These are phyloP conservation scores for Tamandua tetradactyla DNA, from an alignment of 2,797 vertebrate genomes.

Conservation along the genomic window DNA sequence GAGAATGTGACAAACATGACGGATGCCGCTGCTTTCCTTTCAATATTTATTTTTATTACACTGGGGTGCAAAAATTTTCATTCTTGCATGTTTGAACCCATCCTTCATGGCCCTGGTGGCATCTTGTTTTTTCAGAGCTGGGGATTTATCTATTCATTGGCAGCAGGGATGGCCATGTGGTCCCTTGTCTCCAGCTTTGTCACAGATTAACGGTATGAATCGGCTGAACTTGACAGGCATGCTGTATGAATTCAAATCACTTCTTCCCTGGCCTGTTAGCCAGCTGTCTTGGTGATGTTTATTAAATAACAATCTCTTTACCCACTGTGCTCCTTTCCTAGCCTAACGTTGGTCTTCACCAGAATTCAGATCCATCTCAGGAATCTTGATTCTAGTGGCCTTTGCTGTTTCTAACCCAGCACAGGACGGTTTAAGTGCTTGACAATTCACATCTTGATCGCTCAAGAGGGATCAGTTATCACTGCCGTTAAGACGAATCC, in stretches of 20 bases:
- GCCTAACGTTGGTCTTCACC: background rate
- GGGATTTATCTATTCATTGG: conserved; percentile 65
- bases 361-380: background rate
- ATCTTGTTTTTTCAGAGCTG: conserved; percentile 49
- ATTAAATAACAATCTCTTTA: conserved; percentile 53
- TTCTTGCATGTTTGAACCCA: conserved; percentile 57
- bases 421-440: background rate
- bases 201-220: conserved; percentile 52
- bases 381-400: background rate
- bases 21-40: background rate
- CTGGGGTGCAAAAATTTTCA: conserved; percentile 44
- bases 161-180: background rate
- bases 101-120: conserved; percentile 59
- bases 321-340: background rate
- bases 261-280: background rate
- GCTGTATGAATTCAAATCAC: conserved; percentile 61
- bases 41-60: conserved; percentile 73
- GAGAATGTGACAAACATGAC: background rate
- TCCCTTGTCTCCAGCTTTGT: conserved; percentile 59
- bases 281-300: background rate
- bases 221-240: background rate
- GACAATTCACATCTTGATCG: background rate
- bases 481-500: conserved; percentile 29
- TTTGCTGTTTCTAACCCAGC: background rate
- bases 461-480: background rate